Evolutionary conservation across 2,797 vertebrate genomes (phyloP).

Genomic region (Sciurus vulgaris): DNA sequence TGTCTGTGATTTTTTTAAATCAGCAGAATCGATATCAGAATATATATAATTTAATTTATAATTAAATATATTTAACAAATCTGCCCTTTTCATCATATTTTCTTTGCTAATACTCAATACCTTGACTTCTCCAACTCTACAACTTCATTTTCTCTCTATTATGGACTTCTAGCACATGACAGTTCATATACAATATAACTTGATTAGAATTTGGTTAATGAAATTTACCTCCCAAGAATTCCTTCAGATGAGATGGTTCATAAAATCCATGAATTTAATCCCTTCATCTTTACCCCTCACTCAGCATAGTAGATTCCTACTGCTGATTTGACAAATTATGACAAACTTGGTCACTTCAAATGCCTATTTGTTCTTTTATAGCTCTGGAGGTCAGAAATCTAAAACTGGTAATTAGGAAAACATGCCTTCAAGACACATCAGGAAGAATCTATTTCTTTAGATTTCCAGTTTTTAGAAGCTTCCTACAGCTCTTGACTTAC

Average conservation of each 20-base stretch:
- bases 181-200: background rate
- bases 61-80: background rate
- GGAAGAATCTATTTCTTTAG: background rate
- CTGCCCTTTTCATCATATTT: rapidly evolving
- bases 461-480: background rate
- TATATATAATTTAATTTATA: background rate
- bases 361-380: background rate
- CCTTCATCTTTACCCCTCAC: background rate
- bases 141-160: background rate
- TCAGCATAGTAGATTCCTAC: background rate
- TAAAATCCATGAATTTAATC: background rate
- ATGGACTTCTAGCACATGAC: background rate
- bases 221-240: background rate
- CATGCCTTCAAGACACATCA: background rate
- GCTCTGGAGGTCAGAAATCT: background rate
- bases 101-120: background rate
- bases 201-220: background rate
- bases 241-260: background rate
- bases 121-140: background rate
- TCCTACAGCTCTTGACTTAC: background rate
- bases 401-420: background rate
- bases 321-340: background rate
- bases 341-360: background rate
- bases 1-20: background rate
- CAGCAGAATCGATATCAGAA: background rate